These are phyloP conservation scores for Saturnia japonica DNA, from an alignment of 2,888 invertebrate genomes.

Conservation along the genomic window DNA sequence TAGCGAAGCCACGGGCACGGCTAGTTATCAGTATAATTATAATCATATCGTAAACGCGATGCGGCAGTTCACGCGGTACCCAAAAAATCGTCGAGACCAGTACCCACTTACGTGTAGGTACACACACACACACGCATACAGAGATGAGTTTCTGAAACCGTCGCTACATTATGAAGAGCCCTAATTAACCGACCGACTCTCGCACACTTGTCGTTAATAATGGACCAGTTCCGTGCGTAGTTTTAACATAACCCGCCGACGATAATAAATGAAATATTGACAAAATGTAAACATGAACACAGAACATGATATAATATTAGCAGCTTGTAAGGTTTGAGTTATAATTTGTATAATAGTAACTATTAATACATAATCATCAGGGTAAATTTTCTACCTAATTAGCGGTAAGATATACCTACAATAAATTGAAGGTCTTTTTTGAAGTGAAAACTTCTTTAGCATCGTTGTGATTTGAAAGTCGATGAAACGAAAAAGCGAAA, in stretches of 20 bases:
- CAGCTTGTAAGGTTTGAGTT: neutral
- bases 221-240: constrained; percentile 30
- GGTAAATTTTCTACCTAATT: neutral
- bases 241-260: constrained; percentile 1
- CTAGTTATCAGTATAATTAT: too few relatives aligned
- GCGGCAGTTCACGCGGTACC: constrained; percentile 6
- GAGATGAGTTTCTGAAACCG: constrained; percentile 70
- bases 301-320: neutral
- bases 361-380: neutral
- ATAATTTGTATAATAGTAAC: neutral
- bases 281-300: neutral
- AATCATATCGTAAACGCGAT: neutral
- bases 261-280: neutral
- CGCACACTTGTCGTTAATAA: constrained; percentile 48
- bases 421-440: too few relatives aligned
- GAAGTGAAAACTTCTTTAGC: too few relatives aligned
- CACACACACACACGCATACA: constrained; percentile 46
- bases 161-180: constrained; percentile 76
- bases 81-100: constrained; percentile 71
- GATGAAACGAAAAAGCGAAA: too few relatives aligned
- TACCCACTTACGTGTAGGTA: constrained; percentile 65
- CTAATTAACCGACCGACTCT: constrained; percentile 72
- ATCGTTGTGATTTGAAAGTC: too few relatives aligned
- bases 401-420: neutral
- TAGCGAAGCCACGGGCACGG: too few relatives aligned